Percentiles rank a stretch among this genome's conserved stretches.
phyloP scores from a whole-genome alignment of 1,140 invertebrate species.

The Drosophila erecta region DNA sequence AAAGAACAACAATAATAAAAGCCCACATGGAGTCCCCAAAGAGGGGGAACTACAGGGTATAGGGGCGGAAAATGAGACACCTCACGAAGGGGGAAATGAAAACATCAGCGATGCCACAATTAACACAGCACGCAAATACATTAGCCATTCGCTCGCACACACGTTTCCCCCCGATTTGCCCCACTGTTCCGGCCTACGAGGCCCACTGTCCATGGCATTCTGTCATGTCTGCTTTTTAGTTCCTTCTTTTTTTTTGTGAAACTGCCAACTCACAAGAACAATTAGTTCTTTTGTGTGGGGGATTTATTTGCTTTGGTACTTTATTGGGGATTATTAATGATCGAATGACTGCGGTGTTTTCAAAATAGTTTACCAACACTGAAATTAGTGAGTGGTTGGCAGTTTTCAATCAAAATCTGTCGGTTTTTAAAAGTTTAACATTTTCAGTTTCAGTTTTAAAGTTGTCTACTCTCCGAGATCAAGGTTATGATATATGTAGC shows the following conservation, averaged over 20 bases:
- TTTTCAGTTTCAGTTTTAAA: not conserved
- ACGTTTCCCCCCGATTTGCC: conserved; percentile 5
- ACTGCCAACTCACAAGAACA: conserved; percentile 54
- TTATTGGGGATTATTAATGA: conserved; percentile 16
- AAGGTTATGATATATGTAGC: not conserved
- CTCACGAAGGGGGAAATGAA: conserved; percentile 40
- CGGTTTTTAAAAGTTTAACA: no score
- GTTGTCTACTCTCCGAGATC: not conserved
- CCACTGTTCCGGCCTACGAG: conserved; percentile 8
- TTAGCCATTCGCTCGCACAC: conserved; percentile 14
- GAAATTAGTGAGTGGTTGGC: not conserved
- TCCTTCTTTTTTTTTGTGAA: conserved; percentile 7
- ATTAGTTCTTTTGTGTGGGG: conserved; percentile 33
- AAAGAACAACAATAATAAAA: conserved; percentile 19
- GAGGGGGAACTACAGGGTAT: conserved; percentile 10
- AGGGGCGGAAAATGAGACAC: not conserved
- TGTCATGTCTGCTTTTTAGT: conserved; percentile 2
- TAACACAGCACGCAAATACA: conserved; percentile 63
- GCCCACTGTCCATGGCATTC: conserved; percentile 15
- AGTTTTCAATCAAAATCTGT: no score
- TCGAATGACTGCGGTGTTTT: not conserved
- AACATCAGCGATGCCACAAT: conserved; percentile 62
- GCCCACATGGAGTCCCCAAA: conserved; percentile 4
- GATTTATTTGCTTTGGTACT: conserved; percentile 1
- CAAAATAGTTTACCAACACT: not conserved